A percentile compares a stretch with the other conserved stretches of the same genome.
Conservation (phyloP, 2,888 invertebrate species). For the Leptopilina myrica region DNA sequence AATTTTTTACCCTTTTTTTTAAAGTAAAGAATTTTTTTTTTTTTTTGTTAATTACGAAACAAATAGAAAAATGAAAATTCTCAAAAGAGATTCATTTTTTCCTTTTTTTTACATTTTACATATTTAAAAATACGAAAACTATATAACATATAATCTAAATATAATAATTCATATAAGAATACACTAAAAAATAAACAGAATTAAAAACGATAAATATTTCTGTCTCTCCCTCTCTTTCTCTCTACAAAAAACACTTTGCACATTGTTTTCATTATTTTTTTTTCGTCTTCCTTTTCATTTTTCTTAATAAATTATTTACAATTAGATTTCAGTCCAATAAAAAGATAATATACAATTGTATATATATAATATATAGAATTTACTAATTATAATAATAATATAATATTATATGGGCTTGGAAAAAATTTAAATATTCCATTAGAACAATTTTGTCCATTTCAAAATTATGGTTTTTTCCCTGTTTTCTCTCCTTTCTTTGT, state of each 20-base stretch:
- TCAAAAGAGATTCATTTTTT: conserved; percentile 23
- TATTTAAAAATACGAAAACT: background rate
- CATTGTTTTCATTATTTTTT: conserved; percentile 40
- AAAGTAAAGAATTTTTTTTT: no score
- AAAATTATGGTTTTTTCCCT: no score
- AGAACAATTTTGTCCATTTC: no score
- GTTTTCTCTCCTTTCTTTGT: no score
- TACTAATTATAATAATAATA: background rate
- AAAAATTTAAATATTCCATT: no score
- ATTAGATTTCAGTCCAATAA: conserved; percentile 34
- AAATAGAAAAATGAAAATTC: conserved; percentile 3
- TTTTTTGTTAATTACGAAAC: no score
- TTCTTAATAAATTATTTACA: conserved; percentile 53
- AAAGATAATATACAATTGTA: conserved; percentile 36
- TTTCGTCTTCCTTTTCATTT: conserved; percentile 19
- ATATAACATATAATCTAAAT: conserved; percentile 36
- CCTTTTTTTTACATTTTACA: no score
- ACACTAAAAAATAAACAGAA: background rate
- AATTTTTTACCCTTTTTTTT: no score
- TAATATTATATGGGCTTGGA: background rate
- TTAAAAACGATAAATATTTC: conserved; percentile 1
- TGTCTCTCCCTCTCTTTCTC: background rate
- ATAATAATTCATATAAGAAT: background rate
- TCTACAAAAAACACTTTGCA: conserved; percentile 41
- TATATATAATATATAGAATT: background rate